Conservation (phyloP, 1,140 invertebrate species). For the Caenorhabditis latens region DNA sequence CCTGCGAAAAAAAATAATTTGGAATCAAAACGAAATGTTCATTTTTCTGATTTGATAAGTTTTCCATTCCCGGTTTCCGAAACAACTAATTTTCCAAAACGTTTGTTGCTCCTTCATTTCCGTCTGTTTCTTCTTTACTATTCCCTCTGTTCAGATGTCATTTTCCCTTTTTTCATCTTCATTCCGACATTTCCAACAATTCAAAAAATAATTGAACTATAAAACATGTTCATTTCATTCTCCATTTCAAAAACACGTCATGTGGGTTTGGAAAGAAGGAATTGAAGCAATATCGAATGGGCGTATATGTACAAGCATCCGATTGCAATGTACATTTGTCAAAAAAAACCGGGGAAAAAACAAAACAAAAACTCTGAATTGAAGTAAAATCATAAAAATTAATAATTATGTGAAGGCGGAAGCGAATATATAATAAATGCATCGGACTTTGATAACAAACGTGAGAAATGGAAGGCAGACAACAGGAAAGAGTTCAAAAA, state of each 20-base stretch:
- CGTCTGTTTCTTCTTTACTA: no score
- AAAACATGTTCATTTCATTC: conserved; percentile 10
- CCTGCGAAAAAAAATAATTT: no score
- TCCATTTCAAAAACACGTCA: neutral
- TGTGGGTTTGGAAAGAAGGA: neutral
- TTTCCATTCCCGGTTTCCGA: no score
- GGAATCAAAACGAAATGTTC: no score
- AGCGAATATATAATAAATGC: conserved; percentile 45
- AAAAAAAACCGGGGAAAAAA: neutral
- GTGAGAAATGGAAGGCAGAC: neutral
- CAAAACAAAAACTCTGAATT: neutral
- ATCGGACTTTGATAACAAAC: neutral
- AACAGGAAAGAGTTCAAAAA: conserved; percentile 17
- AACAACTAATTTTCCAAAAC: no score
- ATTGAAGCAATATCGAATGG: neutral
- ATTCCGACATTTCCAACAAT: no score
- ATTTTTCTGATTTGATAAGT: no score
- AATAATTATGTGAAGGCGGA: neutral
- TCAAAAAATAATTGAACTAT: neutral
- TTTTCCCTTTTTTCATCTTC: no score
- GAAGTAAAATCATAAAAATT: conserved; percentile 14
- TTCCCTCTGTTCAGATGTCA: no score
- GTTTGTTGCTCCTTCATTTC: no score
- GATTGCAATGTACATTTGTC: conserved; percentile 17
- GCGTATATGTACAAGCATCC: conserved; percentile 20